Evolutionary conservation across 1,140 invertebrate species (phyloP), one percentile per base, ranked within the genome.

Genomic region (Lepidurus packardi): DNA sequence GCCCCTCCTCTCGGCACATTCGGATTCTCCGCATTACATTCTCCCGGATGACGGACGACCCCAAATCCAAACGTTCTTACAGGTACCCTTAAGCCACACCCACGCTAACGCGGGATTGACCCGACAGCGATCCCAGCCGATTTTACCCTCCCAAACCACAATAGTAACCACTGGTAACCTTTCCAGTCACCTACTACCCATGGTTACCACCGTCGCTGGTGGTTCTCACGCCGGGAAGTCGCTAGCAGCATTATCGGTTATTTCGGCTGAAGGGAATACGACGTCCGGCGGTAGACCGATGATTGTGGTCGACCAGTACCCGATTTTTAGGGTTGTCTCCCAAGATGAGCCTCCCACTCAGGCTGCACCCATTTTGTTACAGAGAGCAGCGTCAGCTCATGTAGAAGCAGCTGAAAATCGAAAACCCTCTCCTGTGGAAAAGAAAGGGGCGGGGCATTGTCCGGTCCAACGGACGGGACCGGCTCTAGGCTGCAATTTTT

Each of bases 401-500:
- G 45, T 47, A 21, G 47, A 76, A 10, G 2, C 34, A 24, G 10
- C 42, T 76, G 43, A 76, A n/a, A 25, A 13, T 25, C 45, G 47
- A 43, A 43, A 21, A 43, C 24, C 74, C 13, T 24, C 10, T 41
- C 13, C 25, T n/a, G 75, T 10, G 2, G 42, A n/a, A 25, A 47
- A 44, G 43, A 47, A 25, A 76, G 21, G 43, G 24, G 47, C 13
- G 21, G 87, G 89, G 81, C 93, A 94, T 84, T 93, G 92, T 84
- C 93, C 92, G 42, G 91, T 91, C 1, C 88, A 93, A 25, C 87
- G 93, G 75, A 75, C 73, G 53, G 93, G 93, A 1, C 92, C 93
- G 13, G 92, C 93, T 4, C 84, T 94, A 75, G 92, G 92, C 73
- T 94, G 92, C 84, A 93, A 93, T 85, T 93, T 91, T 83, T 94